phyloP scores from a whole-genome alignment of 2,113 vertebrate species.

The Clarias magur region DNA sequence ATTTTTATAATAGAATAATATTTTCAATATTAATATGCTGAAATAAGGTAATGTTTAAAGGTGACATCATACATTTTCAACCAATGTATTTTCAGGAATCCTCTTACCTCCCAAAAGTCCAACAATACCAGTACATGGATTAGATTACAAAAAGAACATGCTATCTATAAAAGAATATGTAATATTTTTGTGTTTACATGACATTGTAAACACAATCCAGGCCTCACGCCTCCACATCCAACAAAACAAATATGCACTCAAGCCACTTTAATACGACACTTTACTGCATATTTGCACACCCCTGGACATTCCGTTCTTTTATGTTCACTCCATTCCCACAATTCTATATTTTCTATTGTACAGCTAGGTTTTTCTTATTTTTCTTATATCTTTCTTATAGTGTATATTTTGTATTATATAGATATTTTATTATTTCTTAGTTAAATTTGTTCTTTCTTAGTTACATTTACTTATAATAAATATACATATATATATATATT shows the following conservation, averaged over 20 bases:
- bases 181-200: background rate
- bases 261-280: no score
- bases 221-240: background rate
- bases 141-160: background rate
- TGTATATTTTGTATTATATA: no score
- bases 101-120: background rate
- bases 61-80: background rate
- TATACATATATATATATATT: no score
- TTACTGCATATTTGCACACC: no score
- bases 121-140: background rate
- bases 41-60: background rate
- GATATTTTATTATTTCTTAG: no score
- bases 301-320: no score
- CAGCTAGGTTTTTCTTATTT: no score
- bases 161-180: background rate
- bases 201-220: background rate
- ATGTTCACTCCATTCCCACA: no score
- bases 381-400: no score
- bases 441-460: no score
- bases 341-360: no score
- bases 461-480: no score
- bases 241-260: background rate
- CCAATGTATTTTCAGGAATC: background rate
- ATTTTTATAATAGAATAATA: background rate
- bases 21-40: background rate